Base-by-base conservation (phyloP, 2,888 invertebrate genomes). In the Peribatodes rhomboidaria region DNA sequence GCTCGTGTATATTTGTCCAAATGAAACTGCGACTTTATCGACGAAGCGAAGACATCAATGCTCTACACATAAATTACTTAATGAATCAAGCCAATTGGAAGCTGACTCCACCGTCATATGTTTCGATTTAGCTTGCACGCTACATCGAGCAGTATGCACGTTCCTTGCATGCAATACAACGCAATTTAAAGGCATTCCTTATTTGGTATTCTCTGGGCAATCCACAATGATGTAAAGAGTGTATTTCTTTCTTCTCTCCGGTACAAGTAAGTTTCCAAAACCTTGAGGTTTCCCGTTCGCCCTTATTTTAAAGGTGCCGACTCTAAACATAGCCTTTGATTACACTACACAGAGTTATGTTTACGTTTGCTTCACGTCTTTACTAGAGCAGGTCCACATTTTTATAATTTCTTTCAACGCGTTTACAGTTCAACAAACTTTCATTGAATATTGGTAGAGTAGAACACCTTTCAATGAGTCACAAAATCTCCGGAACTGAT, bases 341-440 rank as follows among this genome's bases (percentile, higher is more conserved):
- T 77, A 75, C 72, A 68, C 68, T 42, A 68, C 69, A 73, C 66
- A 67, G 67, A 41, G 61, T 74, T 73, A 70, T 82, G 85, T 86
- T 87, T 86, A 83, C 73, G 76, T 76, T 78, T 79, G 67, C 74
- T 74, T 73, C 67, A 71, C 71, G 61, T 72, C 74, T 75, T 76
- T 77, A 74, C 73, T 77, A 76, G 73, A 70, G 75, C 73, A 75
- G 68, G 73, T 77, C 76, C 67, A 82, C 87, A 84, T 89, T 89
- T 92, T 90, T 86, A 83, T 81, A 82, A 82, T 81, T 86, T 90
- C 90, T 89, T 88, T 90, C 90, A 88, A 79, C 78, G 71, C 85
- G 86, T 87, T 86, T 84, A 87, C 81, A 77, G 89, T 89, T 90
- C 88, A 90, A 88, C 74, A 89, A 83, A 89, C 87, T 85, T 82